Conservation (phyloP, 2,113 vertebrate species). For the Phainopepla nitens region DNA sequence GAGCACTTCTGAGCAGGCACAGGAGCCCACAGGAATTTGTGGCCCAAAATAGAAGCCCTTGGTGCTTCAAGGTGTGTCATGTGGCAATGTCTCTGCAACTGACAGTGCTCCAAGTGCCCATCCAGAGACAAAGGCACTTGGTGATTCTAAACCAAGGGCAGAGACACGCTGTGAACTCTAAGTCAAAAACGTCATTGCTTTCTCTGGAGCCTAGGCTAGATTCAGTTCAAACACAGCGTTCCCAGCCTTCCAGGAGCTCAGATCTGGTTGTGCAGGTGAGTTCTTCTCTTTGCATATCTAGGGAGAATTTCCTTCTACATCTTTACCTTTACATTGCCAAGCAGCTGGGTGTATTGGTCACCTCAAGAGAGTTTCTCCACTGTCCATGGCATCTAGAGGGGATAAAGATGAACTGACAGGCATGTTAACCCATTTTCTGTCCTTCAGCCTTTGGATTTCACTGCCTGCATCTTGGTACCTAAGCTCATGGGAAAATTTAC, state of each 20-base stretch:
- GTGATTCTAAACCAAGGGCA: neutral
- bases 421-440: neutral
- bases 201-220: neutral
- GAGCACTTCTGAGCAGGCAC: neutral
- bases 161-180: neutral
- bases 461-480: neutral
- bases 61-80: neutral
- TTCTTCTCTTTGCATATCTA: neutral
- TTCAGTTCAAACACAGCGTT: neutral
- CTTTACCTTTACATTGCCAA: neutral
- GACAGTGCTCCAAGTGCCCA: neutral
- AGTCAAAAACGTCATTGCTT: neutral
- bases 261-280: neutral
- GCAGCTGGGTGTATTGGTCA: neutral
- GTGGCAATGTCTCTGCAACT: neutral
- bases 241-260: neutral
- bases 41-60: neutral
- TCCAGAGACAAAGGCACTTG: neutral
- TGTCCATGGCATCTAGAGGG: neutral
- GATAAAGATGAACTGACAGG: neutral
- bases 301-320: neutral
- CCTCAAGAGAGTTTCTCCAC: neutral
- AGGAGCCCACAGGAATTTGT: neutral
- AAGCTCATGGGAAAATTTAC: neutral
- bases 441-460: neutral